phyloP scores from a whole-genome alignment of 2,113 vertebrate species.

The Alethe castanea region DNA sequence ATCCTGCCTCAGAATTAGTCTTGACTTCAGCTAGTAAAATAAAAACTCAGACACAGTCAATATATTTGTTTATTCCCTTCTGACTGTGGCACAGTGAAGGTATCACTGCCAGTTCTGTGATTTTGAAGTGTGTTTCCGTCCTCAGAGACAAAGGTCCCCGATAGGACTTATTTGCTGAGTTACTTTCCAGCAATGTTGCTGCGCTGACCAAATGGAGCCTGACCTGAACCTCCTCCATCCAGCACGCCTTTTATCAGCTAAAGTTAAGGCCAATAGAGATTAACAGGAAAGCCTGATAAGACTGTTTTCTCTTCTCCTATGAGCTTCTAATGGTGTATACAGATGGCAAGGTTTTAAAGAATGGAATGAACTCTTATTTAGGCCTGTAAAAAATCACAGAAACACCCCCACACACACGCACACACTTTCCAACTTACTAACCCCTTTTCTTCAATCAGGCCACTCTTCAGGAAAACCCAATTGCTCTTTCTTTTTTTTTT shows the following conservation, averaged over 20 bases:
- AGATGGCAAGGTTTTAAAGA: constrained; percentile 82
- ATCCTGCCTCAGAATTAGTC: constrained; percentile 59
- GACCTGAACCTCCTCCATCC: constrained; percentile 69
- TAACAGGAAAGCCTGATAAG: constrained; percentile 84
- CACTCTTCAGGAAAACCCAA: constrained; percentile 71
- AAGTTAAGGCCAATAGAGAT: constrained; percentile 88
- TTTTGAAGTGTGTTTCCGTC: constrained; percentile 9
- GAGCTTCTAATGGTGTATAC: constrained; percentile 87
- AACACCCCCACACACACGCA: background rate
- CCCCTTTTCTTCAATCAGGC: constrained; percentile 62
- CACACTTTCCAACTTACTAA: constrained; percentile 56
- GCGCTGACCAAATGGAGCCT: constrained; percentile 60
- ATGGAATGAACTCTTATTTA: constrained; percentile 67
- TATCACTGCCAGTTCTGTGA: background rate
- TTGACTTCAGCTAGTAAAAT: constrained; percentile 70
- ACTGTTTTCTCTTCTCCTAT: constrained; percentile 83
- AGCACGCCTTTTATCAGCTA: constrained; percentile 81
- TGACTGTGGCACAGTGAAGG: background rate
- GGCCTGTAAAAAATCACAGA: constrained; percentile 65
- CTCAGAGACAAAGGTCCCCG: constrained; percentile 35
- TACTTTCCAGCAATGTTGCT: constrained; percentile 44
- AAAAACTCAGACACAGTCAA: constrained; percentile 59
- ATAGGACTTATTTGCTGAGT: constrained; percentile 35
- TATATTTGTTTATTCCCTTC: constrained; percentile 39
- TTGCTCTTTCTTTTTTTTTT: constrained; percentile 66